phyloP scores from a whole-genome alignment of 1,140 invertebrate species.

The Phthorimaea operculella region DNA sequence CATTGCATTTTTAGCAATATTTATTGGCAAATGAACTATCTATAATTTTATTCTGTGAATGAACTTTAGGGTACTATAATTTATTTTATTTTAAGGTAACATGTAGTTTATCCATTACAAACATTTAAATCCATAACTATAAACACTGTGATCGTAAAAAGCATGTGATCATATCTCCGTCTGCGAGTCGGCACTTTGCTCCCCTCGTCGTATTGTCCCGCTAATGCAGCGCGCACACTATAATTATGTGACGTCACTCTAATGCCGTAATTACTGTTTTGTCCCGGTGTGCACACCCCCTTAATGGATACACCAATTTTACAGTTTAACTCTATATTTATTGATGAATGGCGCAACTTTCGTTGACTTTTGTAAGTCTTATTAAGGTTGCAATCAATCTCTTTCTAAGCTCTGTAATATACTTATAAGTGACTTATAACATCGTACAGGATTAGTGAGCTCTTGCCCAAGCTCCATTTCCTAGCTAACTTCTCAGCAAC shows the following conservation, averaged over 20 bases:
- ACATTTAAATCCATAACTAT: too few relatives aligned
- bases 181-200: too few relatives aligned
- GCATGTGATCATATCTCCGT: too few relatives aligned
- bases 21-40: too few relatives aligned
- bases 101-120: too few relatives aligned
- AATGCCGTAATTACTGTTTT: conserved; percentile 54
- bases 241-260: conserved; percentile 53
- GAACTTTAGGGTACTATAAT: too few relatives aligned
- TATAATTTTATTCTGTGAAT: too few relatives aligned
- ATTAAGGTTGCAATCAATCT: too few relatives aligned
- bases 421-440: not conserved
- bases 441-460: not conserved
- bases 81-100: too few relatives aligned
- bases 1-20: too few relatives aligned
- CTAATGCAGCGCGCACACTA: conserved; percentile 48
- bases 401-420: not conserved
- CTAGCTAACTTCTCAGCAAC: not conserved
- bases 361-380: too few relatives aligned
- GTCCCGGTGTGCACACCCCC: conserved; percentile 24
- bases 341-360: not conserved
- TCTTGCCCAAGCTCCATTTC: not conserved
- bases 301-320: conserved; percentile 34
- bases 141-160: too few relatives aligned
- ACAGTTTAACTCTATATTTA: conserved; percentile 6
- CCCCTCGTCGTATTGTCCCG: not conserved